Base-by-base conservation (phyloP, 2,888 invertebrate genomes). In the Lycophotia porphyrea region DNA sequence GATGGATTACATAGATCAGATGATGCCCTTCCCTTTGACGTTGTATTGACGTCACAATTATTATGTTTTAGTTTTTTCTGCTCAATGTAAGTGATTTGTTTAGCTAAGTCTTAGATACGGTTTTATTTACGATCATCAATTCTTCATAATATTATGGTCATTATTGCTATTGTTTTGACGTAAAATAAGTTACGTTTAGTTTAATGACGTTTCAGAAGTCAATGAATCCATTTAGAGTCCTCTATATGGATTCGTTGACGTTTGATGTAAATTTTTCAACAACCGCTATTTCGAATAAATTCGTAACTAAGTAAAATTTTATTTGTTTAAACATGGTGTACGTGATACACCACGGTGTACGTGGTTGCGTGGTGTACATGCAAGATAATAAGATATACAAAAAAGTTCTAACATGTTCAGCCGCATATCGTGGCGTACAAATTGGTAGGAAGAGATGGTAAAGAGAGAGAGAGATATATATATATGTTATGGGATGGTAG, bases 31-130 rank as follows among this genome's bases (percentile, higher is more conserved):
- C 15, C 39, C 36, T n/a, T 52, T 34, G 18, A n/a, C 1, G 55
- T 31, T 42, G 34, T 31, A 44, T n/a, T 71, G 63, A 76, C 64
- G 71, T 71, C 71, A 80, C 11, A n/a, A n/a, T 2, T 39, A 52
- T 60, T 64, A 44, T 39, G 44, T 66, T 36, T 36, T 18, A 49
- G n/a, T 44, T 31, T 31, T 67, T 47, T 39, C 31, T 47, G 34
- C 1, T 76, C 34, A 42, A 8, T 61, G 0, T 13, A 34, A 55
- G 24, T 36, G 21, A 34, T 66, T 80, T 82, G 55, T 70, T 66
- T 66, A 66, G 44, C 9, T 39, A 18, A 21, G 7, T 27, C 27
- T 42, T 31, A 39, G n/a, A 44, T 61, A 52, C n/a, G n/a, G 11
- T 71, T 47, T 34, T 77, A 11, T 31, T 69, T 11, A 34, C 42